Evolutionary conservation across 2,113 vertebrate genomes (phyloP).

Genomic region (Laticauda colubrina): DNA sequence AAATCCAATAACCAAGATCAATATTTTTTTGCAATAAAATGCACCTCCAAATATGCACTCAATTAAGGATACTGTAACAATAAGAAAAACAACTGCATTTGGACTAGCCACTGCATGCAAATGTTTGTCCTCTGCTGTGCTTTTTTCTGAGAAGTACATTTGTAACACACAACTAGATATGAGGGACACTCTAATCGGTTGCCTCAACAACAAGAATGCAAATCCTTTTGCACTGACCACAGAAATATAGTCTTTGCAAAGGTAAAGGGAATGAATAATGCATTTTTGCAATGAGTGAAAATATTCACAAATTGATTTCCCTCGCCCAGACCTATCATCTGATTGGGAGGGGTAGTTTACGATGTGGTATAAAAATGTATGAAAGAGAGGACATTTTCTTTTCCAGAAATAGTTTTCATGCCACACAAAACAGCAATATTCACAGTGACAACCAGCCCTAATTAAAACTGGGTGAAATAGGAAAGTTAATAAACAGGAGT

Average conservation of each 20-base stretch:
- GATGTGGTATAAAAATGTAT: background rate
- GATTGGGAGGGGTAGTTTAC: background rate
- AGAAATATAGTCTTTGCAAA: background rate
- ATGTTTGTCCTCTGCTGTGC: background rate
- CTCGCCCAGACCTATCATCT: background rate
- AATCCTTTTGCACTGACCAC: background rate
- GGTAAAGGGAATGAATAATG: background rate
- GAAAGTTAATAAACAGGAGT: background rate
- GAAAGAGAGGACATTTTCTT: background rate
- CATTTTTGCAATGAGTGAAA: background rate
- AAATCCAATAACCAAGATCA: background rate
- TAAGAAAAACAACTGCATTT: background rate
- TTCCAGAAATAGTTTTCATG: background rate
- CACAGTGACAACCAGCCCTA: background rate
- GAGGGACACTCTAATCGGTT: background rate
- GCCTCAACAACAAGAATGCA: background rate
- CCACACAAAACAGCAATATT: background rate
- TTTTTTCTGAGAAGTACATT: background rate
- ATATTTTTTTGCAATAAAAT: background rate
- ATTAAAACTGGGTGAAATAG: background rate
- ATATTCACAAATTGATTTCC: background rate
- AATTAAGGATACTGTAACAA: background rate
- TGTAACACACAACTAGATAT: background rate
- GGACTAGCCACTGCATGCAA: background rate
- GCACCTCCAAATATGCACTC: background rate